A percentile compares a stretch with the other conserved stretches of the same genome.
phyloP scores from a whole-genome alignment of 2,797 vertebrate species.

The Hydrolagus colliei region DNA sequence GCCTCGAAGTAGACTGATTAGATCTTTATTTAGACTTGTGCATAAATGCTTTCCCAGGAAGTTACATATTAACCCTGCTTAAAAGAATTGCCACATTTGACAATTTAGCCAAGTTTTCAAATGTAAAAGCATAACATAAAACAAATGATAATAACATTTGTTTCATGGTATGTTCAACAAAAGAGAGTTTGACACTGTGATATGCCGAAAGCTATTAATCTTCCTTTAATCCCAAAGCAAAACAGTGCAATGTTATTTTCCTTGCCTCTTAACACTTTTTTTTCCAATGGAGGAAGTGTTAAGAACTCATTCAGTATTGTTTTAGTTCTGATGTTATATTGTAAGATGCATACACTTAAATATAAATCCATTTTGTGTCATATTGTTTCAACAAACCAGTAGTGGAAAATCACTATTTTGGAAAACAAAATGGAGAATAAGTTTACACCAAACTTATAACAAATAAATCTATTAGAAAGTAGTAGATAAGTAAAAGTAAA shows the following conservation, averaged over 20 bases:
- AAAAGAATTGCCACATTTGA: not conserved
- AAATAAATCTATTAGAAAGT: not conserved
- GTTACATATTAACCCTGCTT: constrained; percentile 18
- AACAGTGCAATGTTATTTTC: not conserved
- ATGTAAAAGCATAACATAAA: not conserved
- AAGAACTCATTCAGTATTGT: no score
- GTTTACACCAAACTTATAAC: not conserved
- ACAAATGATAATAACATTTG: no score
- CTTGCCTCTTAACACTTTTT: not conserved
- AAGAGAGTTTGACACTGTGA: not conserved
- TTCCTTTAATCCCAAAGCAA: not conserved
- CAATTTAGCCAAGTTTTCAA: constrained; percentile 13
- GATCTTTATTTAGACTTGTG: constrained; percentile 28
- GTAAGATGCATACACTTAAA: not conserved
- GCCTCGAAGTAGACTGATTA: not conserved
- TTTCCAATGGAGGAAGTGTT: not conserved
- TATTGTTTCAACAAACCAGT: not conserved
- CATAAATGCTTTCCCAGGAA: constrained; percentile 21
- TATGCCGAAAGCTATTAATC: not conserved
- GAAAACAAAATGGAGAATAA: no score
- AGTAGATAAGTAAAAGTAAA: not conserved
- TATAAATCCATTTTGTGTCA: not conserved
- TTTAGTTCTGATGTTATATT: not conserved
- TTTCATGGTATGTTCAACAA: no score
- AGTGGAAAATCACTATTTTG: not conserved